Conservation (phyloP, 2,113 vertebrate species). For the Peucedramus taeniatus region DNA sequence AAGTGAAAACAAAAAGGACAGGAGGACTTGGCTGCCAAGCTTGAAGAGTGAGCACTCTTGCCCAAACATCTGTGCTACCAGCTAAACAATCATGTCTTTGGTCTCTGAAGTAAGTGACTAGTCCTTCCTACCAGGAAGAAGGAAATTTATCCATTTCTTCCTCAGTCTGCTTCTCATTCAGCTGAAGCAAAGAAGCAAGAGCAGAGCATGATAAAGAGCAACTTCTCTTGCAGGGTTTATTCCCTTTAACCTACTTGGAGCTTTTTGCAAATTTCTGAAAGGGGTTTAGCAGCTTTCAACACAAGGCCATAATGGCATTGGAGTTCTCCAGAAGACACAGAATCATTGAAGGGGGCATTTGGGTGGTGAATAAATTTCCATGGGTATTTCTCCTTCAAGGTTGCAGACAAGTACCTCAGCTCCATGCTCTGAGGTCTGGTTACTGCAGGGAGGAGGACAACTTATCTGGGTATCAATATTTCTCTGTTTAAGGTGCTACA, state of each 20-base stretch:
- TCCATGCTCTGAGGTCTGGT: neutral
- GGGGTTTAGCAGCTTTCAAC: neutral
- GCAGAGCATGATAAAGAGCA: neutral
- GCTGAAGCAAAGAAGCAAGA: neutral
- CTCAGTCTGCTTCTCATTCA: neutral
- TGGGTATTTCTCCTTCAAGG: neutral
- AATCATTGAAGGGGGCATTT: neutral
- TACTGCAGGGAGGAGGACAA: neutral
- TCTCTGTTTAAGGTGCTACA: neutral
- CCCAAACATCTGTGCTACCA: neutral
- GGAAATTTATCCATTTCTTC: neutral
- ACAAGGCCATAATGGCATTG: neutral
- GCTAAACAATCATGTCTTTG: neutral
- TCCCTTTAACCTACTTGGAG: neutral
- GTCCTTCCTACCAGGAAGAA: slow-evolving; percentile 10
- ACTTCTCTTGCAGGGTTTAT: neutral
- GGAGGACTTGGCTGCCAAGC: neutral
- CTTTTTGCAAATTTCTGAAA: neutral
- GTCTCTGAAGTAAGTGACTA: neutral
- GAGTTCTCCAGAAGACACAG: neutral
- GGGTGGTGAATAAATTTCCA: neutral
- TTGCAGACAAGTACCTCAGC: neutral
- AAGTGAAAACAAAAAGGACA: neutral
- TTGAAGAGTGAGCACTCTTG: neutral
- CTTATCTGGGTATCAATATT: neutral